Evolutionary conservation across 2,888 invertebrate species (phyloP), one percentile per base, ranked within the genome.

Genomic region (Punctoribates punctum): DNA sequence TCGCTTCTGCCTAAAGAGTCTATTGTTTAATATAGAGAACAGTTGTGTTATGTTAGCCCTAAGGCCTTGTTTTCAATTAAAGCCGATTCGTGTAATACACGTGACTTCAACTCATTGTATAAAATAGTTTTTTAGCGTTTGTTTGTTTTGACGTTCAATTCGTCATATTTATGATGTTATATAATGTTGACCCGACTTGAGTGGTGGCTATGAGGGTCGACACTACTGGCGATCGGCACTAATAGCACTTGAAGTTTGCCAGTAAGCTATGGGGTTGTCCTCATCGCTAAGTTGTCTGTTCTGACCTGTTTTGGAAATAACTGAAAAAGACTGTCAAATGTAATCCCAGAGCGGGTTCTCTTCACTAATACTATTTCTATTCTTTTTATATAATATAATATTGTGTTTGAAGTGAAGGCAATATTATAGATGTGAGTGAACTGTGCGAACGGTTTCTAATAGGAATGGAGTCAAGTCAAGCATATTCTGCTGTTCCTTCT

Each of bases 271-370:
- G 65, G 65, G 3, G 34, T 34, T 65, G 65, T 65, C n/a, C 34
- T 65, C n/a, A 65, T 17, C 29, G 27, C n/a, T 38, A 25, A 25
- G 57, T 57, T 57, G 57, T 57, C 57, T 23, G 9, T 5, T 57
- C 23, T 65, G 38, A 65, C 65, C 65, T 65, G 65, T 17, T 65
- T 38, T 38, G 34, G 20, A 29, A 65, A 34, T 29, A 17, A 65
- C 65, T 65, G 34, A 65, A 65, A 65, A 65, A 34, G 65, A 65
- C 65, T 65, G 65, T 65, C 65, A 65, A 65, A 65, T 65, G 65
- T 65, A 65, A 65, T 65, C 65, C 65, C 65, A 65, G 29, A n/a
- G 65, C 65, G 65, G 23, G 57, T 57, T 57, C 57, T 57, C 57
- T 9, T 34, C 65, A 15, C 65, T 65, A 65, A 65, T 34, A 65